Evolutionary conservation across 2,797 vertebrate genomes (phyloP), one percentile per base, ranked within the genome.

Genomic region (Antrozous pallidus): DNA sequence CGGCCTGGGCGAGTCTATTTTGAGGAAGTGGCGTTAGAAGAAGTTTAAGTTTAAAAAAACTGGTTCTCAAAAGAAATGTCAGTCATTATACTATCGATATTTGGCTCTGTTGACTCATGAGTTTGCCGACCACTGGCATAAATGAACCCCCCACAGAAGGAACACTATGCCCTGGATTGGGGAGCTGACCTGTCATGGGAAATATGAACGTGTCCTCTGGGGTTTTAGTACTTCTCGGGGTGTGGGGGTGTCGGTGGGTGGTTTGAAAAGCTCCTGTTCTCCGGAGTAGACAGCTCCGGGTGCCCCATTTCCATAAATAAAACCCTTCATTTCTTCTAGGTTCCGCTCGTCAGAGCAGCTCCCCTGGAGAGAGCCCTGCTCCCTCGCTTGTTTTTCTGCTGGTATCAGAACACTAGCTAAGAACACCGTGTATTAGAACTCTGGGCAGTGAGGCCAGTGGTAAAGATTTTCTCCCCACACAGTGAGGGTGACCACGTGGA

Each of bases 241-340:
- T 67, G 74, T 88, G 90, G 79, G 93, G 92, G 92, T 96, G 88
- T 79, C 82, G 71, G 71, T 94, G 83, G 90, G 79, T 87, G 56
- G 70, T 92, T 84, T 88, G 88, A 77, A 54, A 85, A 96, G 47
- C 17, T 14, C 69, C 73, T 88, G 84, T 84, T 82, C 94, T 28
- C 78, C 40, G 88, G 90, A 63, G 89, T 79, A 96, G 93, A 95
- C 26, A 11, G 91, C 58, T 88, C 96, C n/a, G 90, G 96, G 94
- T 56, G 51, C 92, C 96, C 84, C 95, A 92, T 97, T 97, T 97
- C 96, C 92, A 95, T 94, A 96, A 96, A 96, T 96, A 97, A 96
- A 96, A 88, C 74, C 73, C 93, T 95, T 94, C 90, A 63, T 90
- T 94, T 90, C 92, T 92, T 82, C 93, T 38, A 82, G 92, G 82